Evolutionary conservation across 2,113 vertebrate species (phyloP).

Genomic region (Camelus dromedarius): DNA sequence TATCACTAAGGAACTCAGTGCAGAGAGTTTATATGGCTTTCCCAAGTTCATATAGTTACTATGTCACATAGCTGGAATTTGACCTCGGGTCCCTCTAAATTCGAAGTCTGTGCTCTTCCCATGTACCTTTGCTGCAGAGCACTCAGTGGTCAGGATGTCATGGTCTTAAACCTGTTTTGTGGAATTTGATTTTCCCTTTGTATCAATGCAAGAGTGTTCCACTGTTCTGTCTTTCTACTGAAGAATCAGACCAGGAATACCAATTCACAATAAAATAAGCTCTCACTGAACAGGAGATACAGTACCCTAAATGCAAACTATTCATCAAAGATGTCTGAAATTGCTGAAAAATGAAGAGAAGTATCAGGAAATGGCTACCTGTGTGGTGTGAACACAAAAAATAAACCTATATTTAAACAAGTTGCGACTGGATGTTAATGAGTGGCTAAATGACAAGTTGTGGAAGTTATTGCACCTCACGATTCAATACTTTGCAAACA

Average conservation of each 20-base stretch:
- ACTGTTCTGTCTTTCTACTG: not conserved
- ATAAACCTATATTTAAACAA: constrained; percentile 31
- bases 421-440: constrained; percentile 30
- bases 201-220: not conserved
- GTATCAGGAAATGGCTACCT: not conserved
- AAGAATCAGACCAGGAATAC: not conserved
- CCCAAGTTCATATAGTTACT: not conserved
- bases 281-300: not conserved
- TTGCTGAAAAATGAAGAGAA: constrained; percentile 30
- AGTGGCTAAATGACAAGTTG: constrained; percentile 38
- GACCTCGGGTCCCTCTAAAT: not conserved
- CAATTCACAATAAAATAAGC: constrained; percentile 30
- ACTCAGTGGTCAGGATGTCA: not conserved
- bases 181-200: not conserved
- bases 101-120: not conserved
- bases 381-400: not conserved
- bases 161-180: not conserved
- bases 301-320: constrained; percentile 20
- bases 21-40: not conserved
- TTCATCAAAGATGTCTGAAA: not conserved
- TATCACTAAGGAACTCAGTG: not conserved
- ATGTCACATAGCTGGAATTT: not conserved
- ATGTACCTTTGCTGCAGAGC: not conserved
- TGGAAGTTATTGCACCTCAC: constrained; percentile 50
- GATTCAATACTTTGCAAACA: constrained; percentile 57